Percentiles rank a stretch among this genome's conserved stretches.
Evolutionary conservation across 2,797 vertebrate species (phyloP).

Genomic region (Melanotaenia pygmaea): DNA sequence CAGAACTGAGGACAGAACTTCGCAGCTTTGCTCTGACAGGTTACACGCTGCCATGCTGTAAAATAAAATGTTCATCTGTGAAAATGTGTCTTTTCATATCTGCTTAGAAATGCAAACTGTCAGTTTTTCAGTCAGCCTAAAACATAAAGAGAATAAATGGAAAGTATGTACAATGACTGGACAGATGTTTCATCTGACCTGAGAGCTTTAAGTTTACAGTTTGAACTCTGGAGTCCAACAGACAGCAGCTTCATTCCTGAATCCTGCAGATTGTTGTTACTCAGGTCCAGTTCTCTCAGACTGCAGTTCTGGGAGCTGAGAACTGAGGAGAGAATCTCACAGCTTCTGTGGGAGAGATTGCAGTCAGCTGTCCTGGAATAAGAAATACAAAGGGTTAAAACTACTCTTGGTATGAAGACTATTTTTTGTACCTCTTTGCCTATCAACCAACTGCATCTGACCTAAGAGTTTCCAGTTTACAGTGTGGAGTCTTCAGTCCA

Average conservation of each 20-base stretch:
- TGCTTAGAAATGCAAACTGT: no score
- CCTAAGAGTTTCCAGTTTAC: neutral
- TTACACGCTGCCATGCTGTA: neutral
- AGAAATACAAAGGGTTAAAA: neutral
- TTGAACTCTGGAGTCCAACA: slow-evolving; percentile 10
- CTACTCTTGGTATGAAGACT: neutral
- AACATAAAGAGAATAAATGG: no score
- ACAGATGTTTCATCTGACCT: neutral
- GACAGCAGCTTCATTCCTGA: slow-evolving; percentile 31
- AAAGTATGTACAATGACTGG: no score
- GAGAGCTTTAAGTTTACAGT: slow-evolving; percentile 24
- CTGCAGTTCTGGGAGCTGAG: slow-evolving; percentile 17
- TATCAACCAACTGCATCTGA: neutral
- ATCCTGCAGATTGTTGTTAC: slow-evolving; percentile 38
- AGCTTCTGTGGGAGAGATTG: slow-evolving; percentile 18
- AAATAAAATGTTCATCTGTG: neutral
- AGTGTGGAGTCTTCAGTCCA: no score
- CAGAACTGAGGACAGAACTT: slow-evolving; percentile 20
- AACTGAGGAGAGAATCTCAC: slow-evolving; percentile 25
- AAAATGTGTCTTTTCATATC: neutral
- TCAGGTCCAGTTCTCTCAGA: slow-evolving; percentile 32
- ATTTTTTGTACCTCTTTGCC: no score
- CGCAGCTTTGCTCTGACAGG: slow-evolving; percentile 15
- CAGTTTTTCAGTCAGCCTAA: no score
- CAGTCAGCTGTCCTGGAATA: slow-evolving; percentile 23